Evolutionary conservation across 2,797 vertebrate genomes (phyloP), one percentile per base, ranked within the genome.

Genomic region (Urophycis tenuis): DNA sequence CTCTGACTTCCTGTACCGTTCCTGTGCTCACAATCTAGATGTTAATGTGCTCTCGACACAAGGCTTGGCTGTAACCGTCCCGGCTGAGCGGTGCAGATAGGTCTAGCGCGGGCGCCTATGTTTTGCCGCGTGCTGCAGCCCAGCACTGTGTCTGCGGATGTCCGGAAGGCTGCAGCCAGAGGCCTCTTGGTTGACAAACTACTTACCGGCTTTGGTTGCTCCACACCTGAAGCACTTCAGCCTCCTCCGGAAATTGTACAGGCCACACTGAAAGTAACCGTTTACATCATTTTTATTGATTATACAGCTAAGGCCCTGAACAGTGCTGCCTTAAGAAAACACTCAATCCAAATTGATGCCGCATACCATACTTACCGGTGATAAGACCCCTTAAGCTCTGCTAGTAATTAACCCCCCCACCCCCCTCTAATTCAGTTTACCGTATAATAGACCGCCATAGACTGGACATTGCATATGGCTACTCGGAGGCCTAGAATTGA

Each of bases 171-270:
- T 89, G 91, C 88, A 91, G 84, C 84, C 87, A 87, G 86, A 83
- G 87, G 91, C 90, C 90, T 92, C 85, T 87, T 87, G 81, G 60
- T 82, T 85, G 80, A 85, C 89, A 80, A 89, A 85, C 86, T 92
- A 94, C 97, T 78, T 95, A 99, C 98, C 97, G 6, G 95, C 93
- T 93, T 99, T 99, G 92, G 96, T 94, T 1, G 97, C 96, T 91
- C 96, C 96, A 91, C 98, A 99, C 90, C 97, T 96, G 93, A 99
- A 99, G 92, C 98, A 99, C 95, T 99, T 99, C 91, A 98, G 95
- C 92, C 98, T 95, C 92, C 98, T 96, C 88, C 97, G 96, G 95
- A 99, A 99, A 95, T 99, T 99, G 94, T 99, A 99, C 91, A 99
- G 96, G 93, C 96, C 96, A 94, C 98, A 99, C 98, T 99, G 91